Evolutionary conservation across 2,113 vertebrate genomes (phyloP).

Genomic region (Erinaceus europaeus): DNA sequence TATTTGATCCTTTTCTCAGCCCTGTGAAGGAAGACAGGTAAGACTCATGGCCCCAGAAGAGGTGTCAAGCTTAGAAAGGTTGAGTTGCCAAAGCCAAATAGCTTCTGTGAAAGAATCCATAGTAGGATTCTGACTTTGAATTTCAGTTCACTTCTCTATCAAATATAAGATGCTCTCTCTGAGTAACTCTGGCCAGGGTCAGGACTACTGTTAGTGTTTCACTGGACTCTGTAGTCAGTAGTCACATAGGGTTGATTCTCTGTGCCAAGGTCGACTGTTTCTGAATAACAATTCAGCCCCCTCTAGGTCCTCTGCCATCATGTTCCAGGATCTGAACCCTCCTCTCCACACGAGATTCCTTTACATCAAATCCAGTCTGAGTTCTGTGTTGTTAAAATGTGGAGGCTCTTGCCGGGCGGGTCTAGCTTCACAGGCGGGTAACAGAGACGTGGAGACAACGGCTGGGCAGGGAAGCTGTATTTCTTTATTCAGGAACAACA

Average conservation of each 20-base stretch:
- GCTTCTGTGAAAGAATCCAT: neutral
- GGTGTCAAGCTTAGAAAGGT: slow-evolving; percentile 29
- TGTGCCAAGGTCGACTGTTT: neutral
- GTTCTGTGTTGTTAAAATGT: no score
- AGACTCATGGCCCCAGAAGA: neutral
- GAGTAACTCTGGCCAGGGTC: neutral
- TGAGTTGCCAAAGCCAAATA: slow-evolving; percentile 24
- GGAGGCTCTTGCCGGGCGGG: no score
- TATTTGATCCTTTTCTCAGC: slow-evolving; percentile 20
- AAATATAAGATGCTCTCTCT: neutral
- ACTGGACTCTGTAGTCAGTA: neutral
- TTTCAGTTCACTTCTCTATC: slow-evolving; percentile 30
- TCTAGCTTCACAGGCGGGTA: no score
- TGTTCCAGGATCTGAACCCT: no score
- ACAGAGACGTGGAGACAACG: no score
- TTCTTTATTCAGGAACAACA: no score
- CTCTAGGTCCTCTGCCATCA: no score
- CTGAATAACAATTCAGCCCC: no score
- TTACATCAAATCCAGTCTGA: no score
- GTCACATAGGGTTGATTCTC: neutral
- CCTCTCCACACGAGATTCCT: no score
- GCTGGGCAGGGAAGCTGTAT: no score
- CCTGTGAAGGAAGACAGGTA: neutral
- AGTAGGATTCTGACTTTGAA: neutral
- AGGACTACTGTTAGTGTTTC: neutral